These are phyloP conservation scores for Cranoglanis bouderius DNA, from an alignment of 2,113 vertebrate genomes.

Conservation along the genomic window DNA sequence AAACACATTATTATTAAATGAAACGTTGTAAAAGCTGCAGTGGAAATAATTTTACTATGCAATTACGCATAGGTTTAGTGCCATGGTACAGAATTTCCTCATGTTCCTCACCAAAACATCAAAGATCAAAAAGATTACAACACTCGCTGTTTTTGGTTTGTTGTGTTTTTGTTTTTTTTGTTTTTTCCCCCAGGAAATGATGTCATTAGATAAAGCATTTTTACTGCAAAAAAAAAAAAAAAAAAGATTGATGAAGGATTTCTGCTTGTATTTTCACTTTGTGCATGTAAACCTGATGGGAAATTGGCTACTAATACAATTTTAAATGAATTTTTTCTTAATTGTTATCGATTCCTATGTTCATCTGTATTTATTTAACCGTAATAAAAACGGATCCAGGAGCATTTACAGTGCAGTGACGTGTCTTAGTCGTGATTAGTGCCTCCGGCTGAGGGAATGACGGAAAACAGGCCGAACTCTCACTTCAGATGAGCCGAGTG, in stretches of 20 bases:
- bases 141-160: no score
- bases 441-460: conserved; percentile 65
- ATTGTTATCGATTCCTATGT: neutral
- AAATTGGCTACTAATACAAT: neutral
- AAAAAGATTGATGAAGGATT: neutral
- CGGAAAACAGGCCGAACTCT: conserved; percentile 62
- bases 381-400: neutral
- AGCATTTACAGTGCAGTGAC: neutral
- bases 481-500: conserved; percentile 75
- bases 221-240: no score
- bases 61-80: neutral
- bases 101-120: no score
- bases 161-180: neutral
- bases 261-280: neutral
- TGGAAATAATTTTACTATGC: neutral
- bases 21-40: neutral
- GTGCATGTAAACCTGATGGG: neutral
- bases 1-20: neutral
- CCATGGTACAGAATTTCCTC: no score
- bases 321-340: neutral
- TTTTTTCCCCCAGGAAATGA: neutral
- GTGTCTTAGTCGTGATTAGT: conserved; percentile 61
- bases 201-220: neutral
- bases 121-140: neutral
- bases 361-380: neutral